Base-by-base conservation (phyloP, 2,797 vertebrate genomes). In the Gobio occitaniae region DNA sequence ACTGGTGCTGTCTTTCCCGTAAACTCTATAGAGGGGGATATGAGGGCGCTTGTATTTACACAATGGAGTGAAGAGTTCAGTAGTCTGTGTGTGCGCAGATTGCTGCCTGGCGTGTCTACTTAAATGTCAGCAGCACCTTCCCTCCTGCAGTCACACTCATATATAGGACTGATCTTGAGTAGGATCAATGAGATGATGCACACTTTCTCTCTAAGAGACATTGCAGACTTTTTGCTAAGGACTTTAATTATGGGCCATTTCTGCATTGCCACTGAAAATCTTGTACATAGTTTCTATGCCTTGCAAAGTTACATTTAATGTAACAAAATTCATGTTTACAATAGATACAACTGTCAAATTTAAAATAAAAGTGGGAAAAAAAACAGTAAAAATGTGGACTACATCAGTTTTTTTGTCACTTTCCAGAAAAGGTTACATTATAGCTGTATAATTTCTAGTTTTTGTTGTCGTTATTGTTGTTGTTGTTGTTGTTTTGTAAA, bases 21-120 rank as follows among this genome's bases (percentile, higher is more conserved):
- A 93, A 94, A 93, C 90, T 86, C 88, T 93, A 91, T 78, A 74
- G 78, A 76, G 71, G 89, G 91, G 89, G 85, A 84, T 52, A 66
- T 56, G 80, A 79, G 89, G 89, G 50, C 83, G 90, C 87, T 93
- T 87, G 90, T 92, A 93, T 95, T 93, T 93, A 93, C 92, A 88
- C 89, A 92, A 78, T 44, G 6, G 91, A 93, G 94, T 93, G 92
- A 94, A 95, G 93, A 94, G 94, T 95, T 95, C 94, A 94, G 83
- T 25, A 70, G 86, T 90, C 89, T 92, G 87, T 88, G 75, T 41
- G 87, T 86, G 89, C 2, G 88, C 90, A 91, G 82, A 86, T 92
- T 90, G 87, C 80, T 81, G 88, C 1, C 75, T 0, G 70, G 90
- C 78, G 84, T 87, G 88, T 92, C 91, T 89, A 93, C 94, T 93